These are phyloP conservation scores for Thaumatotibia leucotreta DNA, from an alignment of 1,140 invertebrate species.

Conservation along the genomic window DNA sequence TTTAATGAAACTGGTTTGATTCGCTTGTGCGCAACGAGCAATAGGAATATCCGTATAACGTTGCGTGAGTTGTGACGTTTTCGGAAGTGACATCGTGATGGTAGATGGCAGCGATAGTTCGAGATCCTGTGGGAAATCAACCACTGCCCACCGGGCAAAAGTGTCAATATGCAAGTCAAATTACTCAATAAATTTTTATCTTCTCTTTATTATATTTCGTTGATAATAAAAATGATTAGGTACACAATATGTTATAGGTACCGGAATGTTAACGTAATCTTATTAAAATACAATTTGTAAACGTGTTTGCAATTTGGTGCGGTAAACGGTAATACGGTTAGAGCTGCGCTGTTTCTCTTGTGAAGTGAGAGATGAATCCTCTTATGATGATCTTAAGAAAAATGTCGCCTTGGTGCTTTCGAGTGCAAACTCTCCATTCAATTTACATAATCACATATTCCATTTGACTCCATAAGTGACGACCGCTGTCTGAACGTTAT, in stretches of 20 bases:
- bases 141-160: neutral
- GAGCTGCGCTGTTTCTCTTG: no score
- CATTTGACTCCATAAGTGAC: neutral
- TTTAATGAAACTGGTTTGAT: no score
- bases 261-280: no score
- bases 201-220: neutral
- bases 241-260: no score
- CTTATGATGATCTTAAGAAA: no score
- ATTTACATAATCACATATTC: neutral
- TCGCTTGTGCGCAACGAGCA: neutral
- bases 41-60: slow-evolving; percentile 19
- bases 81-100: slow-evolving; percentile 35
- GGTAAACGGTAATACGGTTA: no score
- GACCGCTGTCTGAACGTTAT: neutral
- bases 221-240: neutral
- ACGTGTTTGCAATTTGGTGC: no score
- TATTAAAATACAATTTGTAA: no score
- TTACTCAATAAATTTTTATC: neutral
- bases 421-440: neutral
- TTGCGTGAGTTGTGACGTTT: slow-evolving; percentile 52
- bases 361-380: neutral
- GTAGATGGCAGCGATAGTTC: neutral
- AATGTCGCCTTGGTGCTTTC: neutral
- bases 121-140: neutral
- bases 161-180: neutral